Evolutionary conservation across 2,113 vertebrate genomes (phyloP).

Genomic region (Caloenas nicobarica): DNA sequence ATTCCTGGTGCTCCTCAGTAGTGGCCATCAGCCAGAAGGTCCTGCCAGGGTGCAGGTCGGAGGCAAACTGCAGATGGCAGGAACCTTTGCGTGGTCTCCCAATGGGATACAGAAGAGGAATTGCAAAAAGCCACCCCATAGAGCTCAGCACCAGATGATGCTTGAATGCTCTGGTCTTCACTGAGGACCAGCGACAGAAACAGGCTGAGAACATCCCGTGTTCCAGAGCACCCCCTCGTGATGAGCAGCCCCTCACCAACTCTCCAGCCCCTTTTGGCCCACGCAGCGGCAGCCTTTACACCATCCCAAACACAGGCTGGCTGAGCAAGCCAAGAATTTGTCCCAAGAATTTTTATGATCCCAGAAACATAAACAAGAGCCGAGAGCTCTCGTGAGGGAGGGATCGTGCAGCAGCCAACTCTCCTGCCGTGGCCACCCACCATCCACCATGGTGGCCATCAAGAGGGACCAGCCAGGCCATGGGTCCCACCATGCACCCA

Average conservation of each 20-base stretch:
- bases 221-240: accelerated
- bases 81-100: not conserved
- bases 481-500: not conserved
- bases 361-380: slow-evolving; percentile 45
- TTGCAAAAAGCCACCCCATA: accelerated
- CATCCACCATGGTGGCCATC: not conserved
- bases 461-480: not conserved
- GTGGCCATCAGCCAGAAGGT: not conserved
- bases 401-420: accelerated
- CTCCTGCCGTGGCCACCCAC: not conserved
- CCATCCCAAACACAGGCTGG: not conserved
- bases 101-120: not conserved
- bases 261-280: not conserved
- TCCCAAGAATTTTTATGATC: slow-evolving; percentile 60
- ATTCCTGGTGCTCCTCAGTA: accelerated
- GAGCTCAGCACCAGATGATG: not conserved
- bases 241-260: not conserved
- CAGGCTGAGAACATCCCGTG: accelerated
- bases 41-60: not conserved
- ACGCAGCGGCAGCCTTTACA: accelerated
- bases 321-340: not conserved
- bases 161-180: not conserved
- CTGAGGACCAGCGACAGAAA: not conserved
- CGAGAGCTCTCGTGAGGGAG: not conserved
- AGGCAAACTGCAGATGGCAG: not conserved